phyloP scores from a whole-genome alignment of 2,113 vertebrate genomes.

The Pseudorectes ferrugineus region DNA sequence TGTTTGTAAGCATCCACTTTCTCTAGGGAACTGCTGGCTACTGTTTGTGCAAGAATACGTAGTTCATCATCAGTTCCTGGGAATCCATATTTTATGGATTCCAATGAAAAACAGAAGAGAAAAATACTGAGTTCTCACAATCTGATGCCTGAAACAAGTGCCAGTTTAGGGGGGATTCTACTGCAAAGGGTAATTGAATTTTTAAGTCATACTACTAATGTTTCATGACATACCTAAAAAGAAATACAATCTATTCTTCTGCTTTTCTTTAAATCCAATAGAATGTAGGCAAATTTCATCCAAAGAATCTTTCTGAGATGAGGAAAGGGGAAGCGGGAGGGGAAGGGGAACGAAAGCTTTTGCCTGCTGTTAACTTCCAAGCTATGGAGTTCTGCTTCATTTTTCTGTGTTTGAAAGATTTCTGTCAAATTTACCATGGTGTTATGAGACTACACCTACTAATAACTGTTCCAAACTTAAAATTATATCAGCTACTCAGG shows the following conservation, averaged over 20 bases:
- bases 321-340: neutral
- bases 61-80: neutral
- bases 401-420: neutral
- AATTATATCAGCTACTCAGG: neutral
- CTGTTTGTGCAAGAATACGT: neutral
- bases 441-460: neutral
- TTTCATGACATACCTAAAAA: neutral
- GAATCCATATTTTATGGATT: neutral
- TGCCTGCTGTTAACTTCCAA: neutral
- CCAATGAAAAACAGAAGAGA: neutral
- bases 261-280: neutral
- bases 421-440: neutral
- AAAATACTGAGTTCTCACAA: neutral
- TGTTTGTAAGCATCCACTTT: neutral
- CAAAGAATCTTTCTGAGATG: neutral
- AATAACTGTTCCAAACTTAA: neutral
- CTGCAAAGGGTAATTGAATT: neutral
- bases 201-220: neutral
- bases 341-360: neutral
- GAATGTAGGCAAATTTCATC: neutral
- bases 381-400: neutral
- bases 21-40: neutral
- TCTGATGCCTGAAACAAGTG: neutral
- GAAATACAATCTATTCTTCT: neutral
- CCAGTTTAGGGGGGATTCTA: neutral